Percentiles rank a stretch among this genome's conserved stretches.
Conservation (phyloP, 2,888 invertebrate species). For the Latheticus oryzae region DNA sequence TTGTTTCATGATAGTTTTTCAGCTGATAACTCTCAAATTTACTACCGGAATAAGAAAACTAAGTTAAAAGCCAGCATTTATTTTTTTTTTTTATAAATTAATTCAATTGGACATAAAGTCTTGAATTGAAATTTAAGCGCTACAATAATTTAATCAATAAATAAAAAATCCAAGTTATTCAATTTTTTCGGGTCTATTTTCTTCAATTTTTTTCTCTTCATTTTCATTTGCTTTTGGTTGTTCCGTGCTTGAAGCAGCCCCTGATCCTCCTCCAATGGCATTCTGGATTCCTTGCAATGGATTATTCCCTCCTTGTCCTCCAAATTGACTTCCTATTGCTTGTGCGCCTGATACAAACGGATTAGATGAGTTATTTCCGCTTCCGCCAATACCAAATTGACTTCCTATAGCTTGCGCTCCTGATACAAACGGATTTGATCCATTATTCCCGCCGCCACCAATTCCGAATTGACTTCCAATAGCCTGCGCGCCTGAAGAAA, state of each 20-base stretch:
- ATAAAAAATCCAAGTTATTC: too few relatives aligned
- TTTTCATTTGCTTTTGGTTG: slow-evolving; percentile 1
- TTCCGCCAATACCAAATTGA: slow-evolving; percentile 12
- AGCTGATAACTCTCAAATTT: too few relatives aligned
- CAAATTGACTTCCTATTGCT: slow-evolving; percentile 8
- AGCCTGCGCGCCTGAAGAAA: slow-evolving; percentile 12
- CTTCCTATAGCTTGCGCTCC: slow-evolving; percentile 7
- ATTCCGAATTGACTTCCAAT: slow-evolving; percentile 15
- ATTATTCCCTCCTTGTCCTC: slow-evolving; percentile 6
- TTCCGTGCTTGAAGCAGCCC: slow-evolving; percentile 6
- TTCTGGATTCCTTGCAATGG: slow-evolving; percentile 1
- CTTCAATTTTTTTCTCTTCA: slow-evolving; percentile 1
- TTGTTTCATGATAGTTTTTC: too few relatives aligned
- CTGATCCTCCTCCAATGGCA: slow-evolving; percentile 1
- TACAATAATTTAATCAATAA: too few relatives aligned
- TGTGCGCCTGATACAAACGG: slow-evolving; percentile 12
- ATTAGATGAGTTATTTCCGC: slow-evolving; percentile 6
- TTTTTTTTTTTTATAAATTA: too few relatives aligned
- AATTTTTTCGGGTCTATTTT: slow-evolving; percentile 4
- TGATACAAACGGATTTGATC: slow-evolving; percentile 4
- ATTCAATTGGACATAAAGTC: too few relatives aligned
- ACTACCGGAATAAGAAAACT: too few relatives aligned
- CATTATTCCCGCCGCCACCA: slow-evolving; percentile 6
- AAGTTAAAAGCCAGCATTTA: too few relatives aligned
- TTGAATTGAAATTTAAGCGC: too few relatives aligned